Conservation (phyloP, 2,888 invertebrate species). For the Fabriciana adippe region DNA sequence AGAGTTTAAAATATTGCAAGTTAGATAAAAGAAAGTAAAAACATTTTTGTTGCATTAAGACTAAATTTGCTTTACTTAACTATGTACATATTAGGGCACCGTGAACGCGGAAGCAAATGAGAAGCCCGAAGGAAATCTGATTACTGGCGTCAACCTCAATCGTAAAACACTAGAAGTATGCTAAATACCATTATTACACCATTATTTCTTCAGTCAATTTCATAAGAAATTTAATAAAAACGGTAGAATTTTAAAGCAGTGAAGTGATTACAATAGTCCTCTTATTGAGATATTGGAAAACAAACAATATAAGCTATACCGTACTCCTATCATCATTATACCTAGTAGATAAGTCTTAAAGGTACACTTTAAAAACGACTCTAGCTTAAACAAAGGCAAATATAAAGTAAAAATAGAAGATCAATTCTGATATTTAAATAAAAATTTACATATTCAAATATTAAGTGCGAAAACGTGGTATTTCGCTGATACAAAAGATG, state of each 20-base stretch:
- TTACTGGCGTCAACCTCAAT: conserved; percentile 59
- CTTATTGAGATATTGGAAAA: too few species aligned
- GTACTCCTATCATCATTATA: too few species aligned
- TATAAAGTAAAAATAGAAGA: too few species aligned
- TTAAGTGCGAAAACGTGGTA: neutral
- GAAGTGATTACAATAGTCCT: too few species aligned
- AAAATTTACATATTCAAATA: neutral
- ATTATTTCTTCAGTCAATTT: neutral
- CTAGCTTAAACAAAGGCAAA: too few species aligned
- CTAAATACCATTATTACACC: conserved; percentile 13
- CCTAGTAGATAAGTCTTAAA: too few species aligned
- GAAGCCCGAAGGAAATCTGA: conserved; percentile 71
- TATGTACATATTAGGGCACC: conserved; percentile 35
- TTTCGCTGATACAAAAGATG: conserved; percentile 8
- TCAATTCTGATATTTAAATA: neutral
- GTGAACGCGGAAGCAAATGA: conserved; percentile 66
- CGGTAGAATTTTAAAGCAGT: too few species aligned
- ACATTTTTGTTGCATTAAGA: neutral
- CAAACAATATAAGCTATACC: too few species aligned
- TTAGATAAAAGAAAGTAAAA: neutral
- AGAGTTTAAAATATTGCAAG: too few species aligned
- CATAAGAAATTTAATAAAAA: neutral
- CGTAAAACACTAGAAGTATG: conserved; percentile 14
- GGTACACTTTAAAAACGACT: too few species aligned
- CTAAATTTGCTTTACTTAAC: conserved; percentile 5